Conservation (phyloP, 1,140 invertebrate genomes). For the Calephelis nemesis region DNA sequence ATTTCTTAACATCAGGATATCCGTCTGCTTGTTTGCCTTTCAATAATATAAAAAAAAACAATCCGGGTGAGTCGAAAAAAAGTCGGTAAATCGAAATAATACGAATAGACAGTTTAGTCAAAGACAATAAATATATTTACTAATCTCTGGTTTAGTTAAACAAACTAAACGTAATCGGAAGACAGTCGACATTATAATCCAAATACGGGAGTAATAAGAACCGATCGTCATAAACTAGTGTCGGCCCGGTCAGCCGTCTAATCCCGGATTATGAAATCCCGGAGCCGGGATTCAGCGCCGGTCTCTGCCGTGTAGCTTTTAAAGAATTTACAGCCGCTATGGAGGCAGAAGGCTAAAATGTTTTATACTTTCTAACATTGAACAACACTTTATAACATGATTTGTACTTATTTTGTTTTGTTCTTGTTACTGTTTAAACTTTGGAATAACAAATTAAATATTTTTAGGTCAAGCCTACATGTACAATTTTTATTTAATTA, state of each 20-base stretch:
- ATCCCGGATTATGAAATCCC: slow-evolving; percentile 32
- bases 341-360: neutral
- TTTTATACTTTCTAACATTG: neutral
- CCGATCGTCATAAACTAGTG: slow-evolving; percentile 31
- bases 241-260: slow-evolving; percentile 25
- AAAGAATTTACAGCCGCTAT: slow-evolving; percentile 24
- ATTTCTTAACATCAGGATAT: no score
- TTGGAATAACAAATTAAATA: no score
- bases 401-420: no score
- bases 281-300: slow-evolving; percentile 23
- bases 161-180: slow-evolving; percentile 5
- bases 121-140: neutral
- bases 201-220: slow-evolving; percentile 30
- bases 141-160: neutral
- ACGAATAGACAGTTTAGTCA: no score
- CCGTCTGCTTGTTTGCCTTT: no score
- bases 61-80: no score
- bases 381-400: no score
- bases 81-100: no score
- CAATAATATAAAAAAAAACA: no score
- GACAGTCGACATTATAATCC: slow-evolving; percentile 2
- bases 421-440: no score
- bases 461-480: no score
- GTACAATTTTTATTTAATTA: no score
- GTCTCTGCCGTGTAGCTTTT: slow-evolving; percentile 22